Evolutionary conservation across 2,113 vertebrate genomes (phyloP).

Genomic region (Crotalus horridus): DNA sequence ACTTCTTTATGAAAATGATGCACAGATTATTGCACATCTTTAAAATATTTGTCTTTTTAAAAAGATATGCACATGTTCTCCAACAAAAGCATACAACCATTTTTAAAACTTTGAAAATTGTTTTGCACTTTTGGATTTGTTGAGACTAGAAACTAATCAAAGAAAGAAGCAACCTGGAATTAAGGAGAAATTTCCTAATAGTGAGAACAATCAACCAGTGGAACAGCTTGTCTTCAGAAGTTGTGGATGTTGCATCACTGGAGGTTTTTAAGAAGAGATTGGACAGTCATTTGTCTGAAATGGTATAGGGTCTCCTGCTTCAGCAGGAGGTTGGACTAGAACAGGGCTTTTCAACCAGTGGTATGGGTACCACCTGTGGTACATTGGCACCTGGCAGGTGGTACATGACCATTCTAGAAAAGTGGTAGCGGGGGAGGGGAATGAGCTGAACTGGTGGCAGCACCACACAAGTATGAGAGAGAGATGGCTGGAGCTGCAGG

Average conservation of each 20-base stretch:
- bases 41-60: neutral
- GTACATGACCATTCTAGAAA: too few relatives aligned
- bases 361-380: too few relatives aligned
- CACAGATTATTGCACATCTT: neutral
- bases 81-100: neutral
- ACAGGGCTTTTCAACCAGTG: too few relatives aligned
- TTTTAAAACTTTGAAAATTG: neutral
- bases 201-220: neutral
- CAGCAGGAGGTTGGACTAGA: too few relatives aligned
- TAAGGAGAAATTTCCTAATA: neutral
- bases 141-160: neutral
- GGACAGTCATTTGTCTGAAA: too few relatives aligned
- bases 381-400: too few relatives aligned
- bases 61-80: neutral
- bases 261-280: neutral
- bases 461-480: too few relatives aligned
- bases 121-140: neutral
- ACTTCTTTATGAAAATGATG: neutral
- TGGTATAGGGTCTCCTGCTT: neutral
- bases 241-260: neutral
- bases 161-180: neutral
- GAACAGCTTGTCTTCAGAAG: neutral
- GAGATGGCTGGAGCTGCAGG: too few relatives aligned
- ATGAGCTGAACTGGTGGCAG: too few relatives aligned
- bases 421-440: too few relatives aligned